Base-by-base conservation (phyloP, 2,888 invertebrate genomes). In the Acrobasis repandana region DNA sequence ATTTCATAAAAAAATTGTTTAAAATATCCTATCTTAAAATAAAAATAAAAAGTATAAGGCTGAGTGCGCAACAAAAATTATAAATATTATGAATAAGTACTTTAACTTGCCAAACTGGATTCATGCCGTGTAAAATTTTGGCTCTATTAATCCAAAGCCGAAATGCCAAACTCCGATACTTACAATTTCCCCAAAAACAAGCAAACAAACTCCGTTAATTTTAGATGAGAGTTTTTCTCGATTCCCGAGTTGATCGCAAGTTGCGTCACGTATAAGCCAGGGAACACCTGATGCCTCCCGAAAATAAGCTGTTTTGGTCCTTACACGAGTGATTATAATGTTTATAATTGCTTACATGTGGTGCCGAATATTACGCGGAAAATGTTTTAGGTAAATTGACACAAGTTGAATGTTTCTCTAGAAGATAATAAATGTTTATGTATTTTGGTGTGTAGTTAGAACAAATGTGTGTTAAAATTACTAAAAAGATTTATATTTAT, bases 211-310 rank as follows among this genome's bases (percentile, higher is more conserved):
- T 43, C 43, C 43, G 3, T 43, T 43, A 43, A 43, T 43, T 14
- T 43, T 43, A 43, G 43, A 43, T 43, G 43, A 36, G 36, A n/a
- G 43, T 43, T 43, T 43, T 43, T 43, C n/a, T n/a, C n/a, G 14
- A 43, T 43, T n/a, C 14, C 11, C 14, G 43, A n/a, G 43, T 43
- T 10, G 43, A 43, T 43, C 43, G 43, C 43, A 5, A 43, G 43
- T 43, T 43, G n/a, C 43, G 6, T n/a, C 43, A 43, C 43, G 43
- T n/a, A 43, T 43, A 43, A 10, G n/a, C 43, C 43, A 43, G 43
- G n/a, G 3, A 43, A 43, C 43, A 43, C 43, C 43, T 43, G 43
- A 43, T 11, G 43, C 43, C 43, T 43, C 2, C 9, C 14, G 43
- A 43, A 43, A 43, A n/a, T 4, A 43, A 14, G 43, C 43, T 14